Base-by-base conservation (phyloP, 2,797 vertebrate genomes). In the Sebastes kiyomatsui region DNA sequence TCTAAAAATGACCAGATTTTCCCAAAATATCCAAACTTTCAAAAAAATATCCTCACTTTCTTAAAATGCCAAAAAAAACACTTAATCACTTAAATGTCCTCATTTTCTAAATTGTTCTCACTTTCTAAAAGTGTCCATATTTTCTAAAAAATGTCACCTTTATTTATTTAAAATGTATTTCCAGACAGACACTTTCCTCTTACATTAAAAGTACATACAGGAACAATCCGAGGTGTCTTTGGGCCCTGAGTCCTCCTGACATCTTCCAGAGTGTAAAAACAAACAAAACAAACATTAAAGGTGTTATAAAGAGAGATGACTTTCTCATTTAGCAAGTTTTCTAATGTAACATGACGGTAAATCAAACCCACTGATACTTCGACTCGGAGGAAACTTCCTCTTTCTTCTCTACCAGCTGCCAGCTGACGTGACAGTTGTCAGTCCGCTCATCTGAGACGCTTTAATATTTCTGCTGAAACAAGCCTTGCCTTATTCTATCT, bases 311-410 rank as follows among this genome's bases (percentile, higher is more conserved):
- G 7, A 7, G 30, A 68, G 28, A 33, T 33, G 1, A 20, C 38
- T 6, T 42, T 42, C 0, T 0, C 6, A 42, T 42, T 52, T 52
- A 52, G 4, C 49, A 52, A 52, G 49, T 52, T 52, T n/a, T 38
- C 2, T 38, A 5, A 35, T 35, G 35, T 38, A 20, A 49, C 20
- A 16, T 16, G 14, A 25, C 42, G 12, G 3, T 23, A 4, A 33
- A 61, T 62, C 6, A 28, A 73, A 76, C 20, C 18, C 35, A 33
- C 2, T 18, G 58, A 77, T 58, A 30, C 33, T 69, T 23, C 0
- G 13, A 25, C 61, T 76, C 13, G n/a, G 58, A 42, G 54, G 22
- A 1, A 52, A 72, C 85, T 85, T 87, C 88, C 83, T 85, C 72
- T 85, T 83, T 83, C 81, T 56, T 2, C 25, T 25, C 9, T 6